These are phyloP conservation scores for Clivina fossor DNA, from an alignment of 2,888 invertebrate genomes.

Conservation along the genomic window DNA sequence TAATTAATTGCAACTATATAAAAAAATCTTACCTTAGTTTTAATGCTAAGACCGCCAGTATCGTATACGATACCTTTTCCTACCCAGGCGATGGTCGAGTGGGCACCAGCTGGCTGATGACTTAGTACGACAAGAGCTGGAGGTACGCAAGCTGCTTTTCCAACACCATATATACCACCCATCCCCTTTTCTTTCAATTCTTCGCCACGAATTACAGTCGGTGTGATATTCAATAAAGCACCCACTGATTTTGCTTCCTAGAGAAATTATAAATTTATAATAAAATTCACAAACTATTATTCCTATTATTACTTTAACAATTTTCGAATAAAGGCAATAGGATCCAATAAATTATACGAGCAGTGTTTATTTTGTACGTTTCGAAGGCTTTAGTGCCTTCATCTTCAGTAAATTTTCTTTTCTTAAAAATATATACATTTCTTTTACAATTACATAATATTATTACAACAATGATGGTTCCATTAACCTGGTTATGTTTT, in stretches of 20 bases:
- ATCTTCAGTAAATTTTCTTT: no score
- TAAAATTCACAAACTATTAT: no score
- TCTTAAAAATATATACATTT: no score
- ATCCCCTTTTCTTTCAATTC: conserved; percentile 75
- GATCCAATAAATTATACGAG: no score
- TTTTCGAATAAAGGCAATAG: no score
- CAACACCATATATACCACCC: conserved; percentile 88
- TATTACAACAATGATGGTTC: no score
- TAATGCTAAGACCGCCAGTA: conserved; percentile 90
- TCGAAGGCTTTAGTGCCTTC: no score
- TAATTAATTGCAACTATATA: conserved; percentile 8
- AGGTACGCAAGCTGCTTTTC: conserved; percentile 69
- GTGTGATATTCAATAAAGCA: conserved; percentile 63
- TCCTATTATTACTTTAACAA: no score
- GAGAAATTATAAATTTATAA: no score
- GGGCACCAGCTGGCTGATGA: conserved; percentile 62
- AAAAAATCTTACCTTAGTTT: conserved; percentile 67
- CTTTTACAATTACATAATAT: no score
- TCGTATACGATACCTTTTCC: conserved; percentile 95
- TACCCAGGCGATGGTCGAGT: conserved; percentile 78
- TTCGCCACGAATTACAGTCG: conserved; percentile 75
- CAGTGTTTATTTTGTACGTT: no score
- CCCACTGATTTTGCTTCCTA: conserved; percentile 71
- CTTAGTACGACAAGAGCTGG: conserved; percentile 69
- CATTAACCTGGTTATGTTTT: no score